Evolutionary conservation across 2,797 vertebrate genomes (phyloP).

Genomic region (Rhabdomys pumilio): DNA sequence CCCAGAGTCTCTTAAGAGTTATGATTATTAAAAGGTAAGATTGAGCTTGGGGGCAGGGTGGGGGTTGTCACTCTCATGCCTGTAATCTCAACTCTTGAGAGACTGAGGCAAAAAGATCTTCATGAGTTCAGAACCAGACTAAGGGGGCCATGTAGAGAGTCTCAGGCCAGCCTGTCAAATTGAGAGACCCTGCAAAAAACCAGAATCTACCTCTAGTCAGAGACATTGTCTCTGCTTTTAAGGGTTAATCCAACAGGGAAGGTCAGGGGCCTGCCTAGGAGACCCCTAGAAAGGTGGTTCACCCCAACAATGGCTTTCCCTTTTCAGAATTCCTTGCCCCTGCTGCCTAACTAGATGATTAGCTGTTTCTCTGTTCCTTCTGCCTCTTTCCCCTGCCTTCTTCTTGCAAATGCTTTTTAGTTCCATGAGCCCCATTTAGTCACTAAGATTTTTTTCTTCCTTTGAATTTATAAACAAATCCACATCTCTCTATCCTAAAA

Average conservation of each 20-base stretch:
- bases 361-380: not conserved
- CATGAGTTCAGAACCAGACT: not conserved
- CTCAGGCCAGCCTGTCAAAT: not conserved
- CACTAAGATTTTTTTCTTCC: not conserved
- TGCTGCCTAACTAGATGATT: not conserved
- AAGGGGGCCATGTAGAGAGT: not conserved
- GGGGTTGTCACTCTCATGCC: not conserved
- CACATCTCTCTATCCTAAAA: conserved; percentile 21
- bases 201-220: not conserved
- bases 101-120: not conserved
- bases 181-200: not conserved
- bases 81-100: not conserved
- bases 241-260: not conserved
- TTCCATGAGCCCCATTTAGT: not conserved
- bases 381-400: not conserved
- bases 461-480: conserved; percentile 43
- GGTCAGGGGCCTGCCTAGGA: not conserved
- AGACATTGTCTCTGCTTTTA: not conserved
- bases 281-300: not conserved
- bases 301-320: not conserved
- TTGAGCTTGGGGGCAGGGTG: not conserved
- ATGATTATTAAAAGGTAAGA: not conserved
- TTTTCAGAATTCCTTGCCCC: not conserved
- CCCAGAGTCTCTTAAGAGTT: not conserved
- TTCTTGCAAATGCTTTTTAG: not conserved